Percentiles rank a stretch among this genome's conserved stretches.
Evolutionary conservation across 1,140 invertebrate genomes (phyloP).

Genomic region (Solenopsis invicta): DNA sequence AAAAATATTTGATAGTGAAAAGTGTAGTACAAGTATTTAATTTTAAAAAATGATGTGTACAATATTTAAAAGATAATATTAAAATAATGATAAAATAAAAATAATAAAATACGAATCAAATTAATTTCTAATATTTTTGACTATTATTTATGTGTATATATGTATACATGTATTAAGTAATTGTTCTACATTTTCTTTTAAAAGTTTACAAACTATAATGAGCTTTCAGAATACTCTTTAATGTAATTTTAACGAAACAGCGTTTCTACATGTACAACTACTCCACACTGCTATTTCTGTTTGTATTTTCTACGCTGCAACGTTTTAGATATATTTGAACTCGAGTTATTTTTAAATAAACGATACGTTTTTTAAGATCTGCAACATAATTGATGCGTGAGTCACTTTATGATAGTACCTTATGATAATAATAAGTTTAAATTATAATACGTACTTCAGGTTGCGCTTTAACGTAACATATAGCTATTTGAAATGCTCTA

Average conservation of each 20-base stretch:
- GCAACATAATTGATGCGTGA: background rate
- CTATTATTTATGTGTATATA: background rate
- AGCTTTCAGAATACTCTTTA: no score
- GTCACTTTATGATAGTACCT: background rate
- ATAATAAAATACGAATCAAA: background rate
- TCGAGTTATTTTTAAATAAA: conserved; percentile 38
- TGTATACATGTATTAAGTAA: background rate
- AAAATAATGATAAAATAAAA: background rate
- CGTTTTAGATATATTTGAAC: background rate
- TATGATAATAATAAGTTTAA: background rate
- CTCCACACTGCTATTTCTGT: background rate
- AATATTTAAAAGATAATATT: background rate
- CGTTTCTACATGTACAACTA: background rate
- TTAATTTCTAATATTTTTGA: background rate
- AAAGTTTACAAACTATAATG: background rate
- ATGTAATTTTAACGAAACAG: conserved; percentile 14
- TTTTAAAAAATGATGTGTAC: background rate
- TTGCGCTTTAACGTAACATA: conserved; percentile 77
- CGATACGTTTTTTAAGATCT: conserved; percentile 38
- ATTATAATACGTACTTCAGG: conserved; percentile 73
- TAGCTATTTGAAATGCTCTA: conserved; percentile 79
- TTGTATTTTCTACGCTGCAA: background rate
- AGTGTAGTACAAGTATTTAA: no score
- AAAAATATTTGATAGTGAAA: background rate
- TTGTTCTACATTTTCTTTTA: background rate